Conservation (phyloP, 2,113 vertebrate species). For the Zingel zingel region DNA sequence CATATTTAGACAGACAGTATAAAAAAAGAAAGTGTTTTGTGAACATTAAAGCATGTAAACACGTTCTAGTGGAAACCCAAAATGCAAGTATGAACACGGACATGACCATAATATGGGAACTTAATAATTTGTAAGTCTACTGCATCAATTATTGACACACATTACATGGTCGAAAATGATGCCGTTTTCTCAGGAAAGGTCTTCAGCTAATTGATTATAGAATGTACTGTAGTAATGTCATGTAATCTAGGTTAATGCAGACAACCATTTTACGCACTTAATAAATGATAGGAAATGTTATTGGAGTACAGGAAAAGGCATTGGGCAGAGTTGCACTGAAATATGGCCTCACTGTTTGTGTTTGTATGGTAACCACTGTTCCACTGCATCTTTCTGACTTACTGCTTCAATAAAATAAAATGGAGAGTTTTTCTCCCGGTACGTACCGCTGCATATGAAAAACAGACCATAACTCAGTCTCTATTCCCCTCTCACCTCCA, state of each 20-base stretch:
- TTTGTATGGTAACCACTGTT: neutral
- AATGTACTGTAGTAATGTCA: neutral
- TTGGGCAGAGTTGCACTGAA: neutral
- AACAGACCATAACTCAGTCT: neutral
- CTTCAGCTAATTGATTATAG: conserved; percentile 19
- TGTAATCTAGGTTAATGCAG: conserved; percentile 13
- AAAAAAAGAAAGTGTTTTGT: too few species aligned
- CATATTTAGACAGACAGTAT: too few species aligned
- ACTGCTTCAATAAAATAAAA: neutral
- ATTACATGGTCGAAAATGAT: neutral
- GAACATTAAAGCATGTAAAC: too few species aligned
- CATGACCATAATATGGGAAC: too few species aligned
- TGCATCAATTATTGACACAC: neutral
- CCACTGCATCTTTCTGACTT: neutral
- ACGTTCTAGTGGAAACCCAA: too few species aligned
- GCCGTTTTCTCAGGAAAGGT: neutral
- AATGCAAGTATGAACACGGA: too few species aligned
- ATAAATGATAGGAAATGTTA: conserved; percentile 32
- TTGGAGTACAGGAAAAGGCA: neutral
- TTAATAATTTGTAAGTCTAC: neutral
- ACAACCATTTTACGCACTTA: neutral
- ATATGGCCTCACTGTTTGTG: neutral
- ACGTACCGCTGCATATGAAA: neutral
- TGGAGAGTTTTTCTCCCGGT: neutral
- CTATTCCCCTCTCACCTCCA: conserved; percentile 59